Base-by-base conservation (phyloP, 2,888 invertebrate species). In the Campaea margaritaria region DNA sequence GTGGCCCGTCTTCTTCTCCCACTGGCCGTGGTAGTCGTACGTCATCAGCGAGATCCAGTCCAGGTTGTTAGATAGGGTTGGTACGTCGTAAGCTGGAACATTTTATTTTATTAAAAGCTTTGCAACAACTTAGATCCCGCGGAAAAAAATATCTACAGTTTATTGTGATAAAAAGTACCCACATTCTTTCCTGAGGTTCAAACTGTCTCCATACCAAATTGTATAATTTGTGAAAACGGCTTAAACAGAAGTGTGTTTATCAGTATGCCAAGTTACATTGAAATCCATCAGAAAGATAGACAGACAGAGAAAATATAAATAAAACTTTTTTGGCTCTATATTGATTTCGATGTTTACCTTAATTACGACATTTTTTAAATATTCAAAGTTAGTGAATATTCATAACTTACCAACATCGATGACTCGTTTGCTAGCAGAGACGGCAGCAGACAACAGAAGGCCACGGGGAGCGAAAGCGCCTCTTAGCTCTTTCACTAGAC, bases 21-120 rank as follows among this genome's bases (percentile, higher is more conserved):
- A 97, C 76, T 97, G 97, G 0, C 97, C 98, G 73, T 97, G 97
- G 77, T 96, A 97, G 78, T 98, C 98, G 78, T 98, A 98, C 0
- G 96, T 94, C 97, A 98, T 98, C 0, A 98, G 95, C 0, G 97
- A 95, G 67, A 98, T 97, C 97, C 97, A 97, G 81, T 97, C 97
- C 61, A 98, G 93, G 77, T 97, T 95, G 62, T 93, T 89, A 0
- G 96, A 95, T n/a, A 98, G 79, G 0, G 93, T 84, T 0, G 96
- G 95, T 0, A 98, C 95, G 75, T 98, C 96, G 78, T 98, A 98
- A 0, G 86, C 93, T 93, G 63, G 43, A 77, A 69, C 3, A 52
- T 10, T n/a, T 31, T 4, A n/a, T 7, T 31, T 43, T 38, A 15
- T 27, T 13, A 14, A 0, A 9, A 8, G 8, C 14, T 5, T 13